Evolutionary conservation across 2,888 invertebrate species (phyloP), one percentile per base, ranked within the genome.

Genomic region (Hipparchia sbordonii): DNA sequence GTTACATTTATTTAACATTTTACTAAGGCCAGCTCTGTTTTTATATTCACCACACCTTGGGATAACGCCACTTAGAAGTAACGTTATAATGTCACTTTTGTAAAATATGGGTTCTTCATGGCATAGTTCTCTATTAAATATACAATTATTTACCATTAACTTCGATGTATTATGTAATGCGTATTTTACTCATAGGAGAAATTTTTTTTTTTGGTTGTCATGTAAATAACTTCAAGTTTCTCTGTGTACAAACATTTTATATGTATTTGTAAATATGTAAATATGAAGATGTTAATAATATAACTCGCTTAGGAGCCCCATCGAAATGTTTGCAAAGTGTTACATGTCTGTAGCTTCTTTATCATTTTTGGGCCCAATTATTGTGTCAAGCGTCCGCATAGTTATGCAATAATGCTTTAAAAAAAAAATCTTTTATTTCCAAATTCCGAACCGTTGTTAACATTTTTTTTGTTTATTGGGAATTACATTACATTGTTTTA

Each of bases 261-360:
- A 13, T 57, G 13, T n/a, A 45, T 45, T 12, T 61, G 60, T 61
- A 61, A 61, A 61, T 61, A 45, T 61, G n/a, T 61, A 61, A 7
- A 61, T 12, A 10, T 57, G 56, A 13, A 13, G 7, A 13, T 56
- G 6, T 56, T 6, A 2, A 13, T 56, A 56, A 56, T 23, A 7
- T 56, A 13, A 7, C 7, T n/a, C 8, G 8, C 48, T 48, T 39
- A 39, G 39, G 48, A 48, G 6, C 6, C 46, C 46, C 48, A 48
- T 8, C 8, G 7, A 48, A 39, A 39, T 39, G 39, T 2, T 39
- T 39, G 39, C 39, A 39, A 39, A 39, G 39, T 5, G 39, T 39
- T 39, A 1, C 23, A 23, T 23, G 23, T 23, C 0, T 2, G 39
- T 0, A 39, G 39, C 39, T 39, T 39, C 39, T 39, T 39, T 39